phyloP scores from a whole-genome alignment of 2,888 invertebrate genomes.

The Matsumyia berberina region DNA sequence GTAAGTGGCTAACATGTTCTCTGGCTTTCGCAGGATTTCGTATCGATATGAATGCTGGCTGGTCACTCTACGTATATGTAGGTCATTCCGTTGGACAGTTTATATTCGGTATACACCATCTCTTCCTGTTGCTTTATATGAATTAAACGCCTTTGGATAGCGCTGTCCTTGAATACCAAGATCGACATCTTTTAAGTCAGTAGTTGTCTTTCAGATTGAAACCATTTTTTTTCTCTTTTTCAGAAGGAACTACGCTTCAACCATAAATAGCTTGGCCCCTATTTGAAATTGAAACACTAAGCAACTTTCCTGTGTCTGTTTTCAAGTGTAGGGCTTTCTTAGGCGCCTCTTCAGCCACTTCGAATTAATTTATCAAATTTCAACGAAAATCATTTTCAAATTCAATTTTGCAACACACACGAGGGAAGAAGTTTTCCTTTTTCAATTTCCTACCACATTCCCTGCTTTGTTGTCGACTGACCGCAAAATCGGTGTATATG shows the following conservation, averaged over 20 bases:
- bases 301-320: not conserved
- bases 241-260: not conserved
- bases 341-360: not conserved
- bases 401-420: slow-evolving; percentile 58
- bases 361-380: slow-evolving; percentile 55
- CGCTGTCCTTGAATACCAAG: too few relatives aligned
- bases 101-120: too few relatives aligned
- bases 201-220: too few relatives aligned
- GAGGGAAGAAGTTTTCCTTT: slow-evolving; percentile 35
- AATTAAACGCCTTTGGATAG: too few relatives aligned
- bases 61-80: too few relatives aligned
- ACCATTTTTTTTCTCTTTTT: not conserved
- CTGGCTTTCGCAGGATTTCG: too few relatives aligned
- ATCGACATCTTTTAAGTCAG: not conserved
- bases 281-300: too few relatives aligned
- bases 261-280: too few relatives aligned
- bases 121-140: too few relatives aligned
- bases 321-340: not conserved
- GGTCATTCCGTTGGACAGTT: too few relatives aligned
- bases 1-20: too few relatives aligned
- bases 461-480: slow-evolving; percentile 20
- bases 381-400: slow-evolving; percentile 59
- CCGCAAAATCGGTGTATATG: slow-evolving; percentile 37
- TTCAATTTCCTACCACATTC: slow-evolving; percentile 8
- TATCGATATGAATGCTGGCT: too few relatives aligned